A percentile compares a stretch with the other conserved stretches of the same genome.
Conservation (phyloP, 1,140 invertebrate species). For the Hylaeus volcanicus region DNA sequence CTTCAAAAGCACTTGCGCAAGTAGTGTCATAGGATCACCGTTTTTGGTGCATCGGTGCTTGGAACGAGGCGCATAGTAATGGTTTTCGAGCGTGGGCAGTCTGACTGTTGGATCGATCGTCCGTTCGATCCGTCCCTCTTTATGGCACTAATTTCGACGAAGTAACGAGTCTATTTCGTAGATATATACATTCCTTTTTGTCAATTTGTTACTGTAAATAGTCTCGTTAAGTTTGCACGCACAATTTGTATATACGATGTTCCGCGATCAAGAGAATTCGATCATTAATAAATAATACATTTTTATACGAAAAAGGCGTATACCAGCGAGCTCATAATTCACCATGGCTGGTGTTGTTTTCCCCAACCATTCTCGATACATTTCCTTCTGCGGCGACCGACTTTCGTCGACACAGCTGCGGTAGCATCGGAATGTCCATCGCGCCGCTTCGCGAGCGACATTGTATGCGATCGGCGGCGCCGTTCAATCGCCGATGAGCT, state of each 20-base stretch:
- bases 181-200: background rate
- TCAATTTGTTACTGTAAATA: conserved; percentile 42
- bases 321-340: no score
- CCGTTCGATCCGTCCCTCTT: conserved; percentile 11
- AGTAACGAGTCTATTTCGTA: conserved; percentile 15
- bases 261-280: conserved; percentile 4
- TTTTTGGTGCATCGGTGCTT: background rate
- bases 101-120: conserved; percentile 20
- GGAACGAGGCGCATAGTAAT: background rate
- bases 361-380: no score
- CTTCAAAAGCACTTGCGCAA: conserved; percentile 80
- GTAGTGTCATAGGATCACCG: background rate
- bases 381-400: no score
- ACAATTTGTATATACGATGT: conserved; percentile 32
- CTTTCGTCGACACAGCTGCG: no score
- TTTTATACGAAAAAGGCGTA: conserved; percentile 18
- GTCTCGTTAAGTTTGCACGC: conserved; percentile 37
- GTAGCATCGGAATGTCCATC: no score
- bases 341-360: no score
- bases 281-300: conserved; percentile 33
- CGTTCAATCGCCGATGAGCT: no score
- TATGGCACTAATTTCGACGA: conserved; percentile 27
- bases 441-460: no score
- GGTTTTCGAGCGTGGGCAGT: conserved; percentile 11
- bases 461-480: no score